These are phyloP conservation scores for Leptopilina syphax DNA, from an alignment of 2,888 invertebrate genomes.

Conservation along the genomic window DNA sequence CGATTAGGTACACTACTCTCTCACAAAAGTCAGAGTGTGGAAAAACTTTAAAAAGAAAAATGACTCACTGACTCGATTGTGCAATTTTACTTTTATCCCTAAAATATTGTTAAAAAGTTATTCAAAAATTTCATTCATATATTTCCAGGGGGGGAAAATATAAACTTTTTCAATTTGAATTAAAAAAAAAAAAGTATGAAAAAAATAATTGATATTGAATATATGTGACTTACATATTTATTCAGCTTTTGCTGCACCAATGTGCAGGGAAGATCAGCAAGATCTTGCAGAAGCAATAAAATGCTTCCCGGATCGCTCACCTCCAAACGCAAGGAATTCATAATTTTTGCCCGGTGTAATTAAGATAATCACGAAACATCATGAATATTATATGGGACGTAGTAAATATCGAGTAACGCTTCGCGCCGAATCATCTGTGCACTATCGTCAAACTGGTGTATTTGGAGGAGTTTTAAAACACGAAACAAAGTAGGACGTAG, in stretches of 20 bases:
- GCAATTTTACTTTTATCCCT: slow-evolving; percentile 25
- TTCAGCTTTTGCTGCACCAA: slow-evolving; percentile 81
- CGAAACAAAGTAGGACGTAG: slow-evolving; percentile 24
- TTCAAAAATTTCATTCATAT: too few relatives aligned
- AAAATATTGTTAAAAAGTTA: slow-evolving; percentile 18
- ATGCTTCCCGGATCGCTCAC: slow-evolving; percentile 53
- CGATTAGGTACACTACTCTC: neutral
- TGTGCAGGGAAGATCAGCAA: slow-evolving; percentile 66
- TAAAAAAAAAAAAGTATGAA: neutral
- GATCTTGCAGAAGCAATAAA: slow-evolving; percentile 64
- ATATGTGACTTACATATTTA: slow-evolving; percentile 78
- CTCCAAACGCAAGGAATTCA: slow-evolving; percentile 52
- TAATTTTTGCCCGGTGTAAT: slow-evolving; percentile 48
- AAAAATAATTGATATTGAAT: slow-evolving; percentile 9
- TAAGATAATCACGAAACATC: slow-evolving; percentile 38
- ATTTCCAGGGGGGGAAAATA: too few relatives aligned
- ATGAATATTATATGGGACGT: slow-evolving; percentile 11
- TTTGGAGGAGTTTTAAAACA: slow-evolving; percentile 1
- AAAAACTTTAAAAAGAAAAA: slow-evolving; percentile 38
- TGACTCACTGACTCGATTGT: slow-evolving; percentile 23
- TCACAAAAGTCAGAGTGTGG: slow-evolving; percentile 5
- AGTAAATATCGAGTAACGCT: slow-evolving; percentile 26
- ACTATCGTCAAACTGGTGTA: neutral
- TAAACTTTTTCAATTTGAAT: too few relatives aligned
- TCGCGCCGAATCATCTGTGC: slow-evolving; percentile 34